Conservation (phyloP, 2,113 vertebrate species). For the Nothoprocta pentlandii region DNA sequence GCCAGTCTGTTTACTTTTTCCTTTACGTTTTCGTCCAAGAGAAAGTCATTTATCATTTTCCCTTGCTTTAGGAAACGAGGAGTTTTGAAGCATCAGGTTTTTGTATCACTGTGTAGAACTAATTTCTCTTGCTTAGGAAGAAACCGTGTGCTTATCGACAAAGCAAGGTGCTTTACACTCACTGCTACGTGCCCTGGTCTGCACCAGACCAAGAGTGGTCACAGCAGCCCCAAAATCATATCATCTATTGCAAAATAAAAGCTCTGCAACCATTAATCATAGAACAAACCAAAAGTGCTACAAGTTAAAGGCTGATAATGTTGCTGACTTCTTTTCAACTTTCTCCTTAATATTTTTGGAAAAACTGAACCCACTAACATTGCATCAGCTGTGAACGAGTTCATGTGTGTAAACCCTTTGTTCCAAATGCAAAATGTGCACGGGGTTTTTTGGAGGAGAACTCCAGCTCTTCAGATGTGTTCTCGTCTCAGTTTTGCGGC, state of each 20-base stretch:
- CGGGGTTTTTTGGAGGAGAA: background rate
- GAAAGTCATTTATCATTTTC: background rate
- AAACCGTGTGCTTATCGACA: background rate
- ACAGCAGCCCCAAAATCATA: background rate
- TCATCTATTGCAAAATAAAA: background rate
- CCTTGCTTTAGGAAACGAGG: background rate
- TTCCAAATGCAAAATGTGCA: background rate
- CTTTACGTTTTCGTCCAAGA: background rate
- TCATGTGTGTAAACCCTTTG: background rate
- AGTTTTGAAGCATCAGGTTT: background rate
- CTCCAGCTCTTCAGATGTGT: background rate
- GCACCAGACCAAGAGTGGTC: background rate
- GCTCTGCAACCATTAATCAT: background rate
- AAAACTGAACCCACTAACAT: background rate
- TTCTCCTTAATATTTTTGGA: background rate
- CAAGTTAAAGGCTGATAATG: background rate
- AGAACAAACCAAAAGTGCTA: background rate
- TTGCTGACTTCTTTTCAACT: background rate
- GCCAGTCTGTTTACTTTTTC: background rate
- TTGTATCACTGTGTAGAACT: background rate
- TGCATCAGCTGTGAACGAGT: background rate
- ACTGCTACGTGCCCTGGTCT: background rate
- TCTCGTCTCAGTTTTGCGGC: background rate
- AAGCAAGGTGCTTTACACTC: background rate
- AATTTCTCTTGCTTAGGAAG: background rate